Evolutionary conservation across 1,140 invertebrate genomes (phyloP), one percentile per base, ranked within the genome.

Genomic region (Meloidogyne exigua): DNA sequence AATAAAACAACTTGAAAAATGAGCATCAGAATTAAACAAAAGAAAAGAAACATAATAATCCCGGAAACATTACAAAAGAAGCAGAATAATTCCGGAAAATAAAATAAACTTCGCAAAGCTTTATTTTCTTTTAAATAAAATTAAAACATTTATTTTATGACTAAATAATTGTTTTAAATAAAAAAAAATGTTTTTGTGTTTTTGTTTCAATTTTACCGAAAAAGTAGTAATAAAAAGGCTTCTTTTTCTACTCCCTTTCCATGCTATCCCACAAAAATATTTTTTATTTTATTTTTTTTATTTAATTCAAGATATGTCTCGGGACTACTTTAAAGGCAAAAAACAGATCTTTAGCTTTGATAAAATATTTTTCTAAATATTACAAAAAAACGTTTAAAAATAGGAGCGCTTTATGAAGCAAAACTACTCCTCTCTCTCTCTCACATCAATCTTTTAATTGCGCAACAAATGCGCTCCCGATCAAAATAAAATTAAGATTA

Each of bases 131-230:
- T n/a, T 44, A 44, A 44, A 44, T 9, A 32, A 7, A 32, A 32
- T 39, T 9, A 7, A 39, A 39, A 39, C 36, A 10, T 4, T 39
- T 39, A 39, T 9, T 39, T 39, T 39, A 39, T 39, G 36, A 10
- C 36, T 9, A 39, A 39, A 39, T 49, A 49, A 49, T 49, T n/a
- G 5, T n/a, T 57, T n/a, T 57, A 57, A 57, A 57, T n/a, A n/a
- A 21, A 57, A 57, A 9, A n/a, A n/a, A n/a, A n/a, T n/a, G n/a
- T n/a, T n/a, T n/a, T n/a, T n/a, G n/a, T n/a, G n/a, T n/a, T 7
- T n/a, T 57, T 57, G n/a, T n/a, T 57, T 57, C 18, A 57, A 57
- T n/a, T 57, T 57, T 57, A 57, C 49, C 49, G 49, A 57, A n/a
- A n/a, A 21, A 57, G 7, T 32, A 32, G 28, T 32, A 32, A n/a